Conservation (phyloP, 2,113 vertebrate species). For the Prolemur simus region DNA sequence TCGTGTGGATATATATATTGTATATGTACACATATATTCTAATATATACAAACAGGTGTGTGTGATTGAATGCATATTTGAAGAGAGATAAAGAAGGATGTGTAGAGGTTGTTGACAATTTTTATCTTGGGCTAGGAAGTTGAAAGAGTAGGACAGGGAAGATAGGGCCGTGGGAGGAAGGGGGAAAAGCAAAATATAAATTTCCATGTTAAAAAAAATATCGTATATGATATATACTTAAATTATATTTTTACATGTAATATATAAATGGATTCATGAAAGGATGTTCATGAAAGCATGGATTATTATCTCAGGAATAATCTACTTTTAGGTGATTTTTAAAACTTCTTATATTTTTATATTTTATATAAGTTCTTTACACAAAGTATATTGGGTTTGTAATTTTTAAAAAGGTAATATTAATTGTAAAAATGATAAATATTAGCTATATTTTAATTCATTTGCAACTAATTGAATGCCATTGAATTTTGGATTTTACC, state of each 20-base stretch:
- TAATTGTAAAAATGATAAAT: neutral
- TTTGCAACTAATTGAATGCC: neutral
- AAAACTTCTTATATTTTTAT: neutral
- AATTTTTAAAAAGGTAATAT: neutral
- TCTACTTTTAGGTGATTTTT: neutral
- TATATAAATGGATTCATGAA: neutral
- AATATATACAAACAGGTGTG: neutral
- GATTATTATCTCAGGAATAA: neutral
- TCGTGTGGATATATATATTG: neutral
- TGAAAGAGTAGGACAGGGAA: neutral
- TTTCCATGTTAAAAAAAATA: neutral
- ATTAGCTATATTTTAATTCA: neutral
- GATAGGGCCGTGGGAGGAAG: fast-evolving
- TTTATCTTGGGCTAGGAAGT: neutral
- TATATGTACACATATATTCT: no score
- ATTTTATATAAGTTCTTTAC: neutral
- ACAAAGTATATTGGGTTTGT: neutral
- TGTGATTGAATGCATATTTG: neutral
- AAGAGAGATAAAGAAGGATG: neutral
- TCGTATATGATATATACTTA: neutral
- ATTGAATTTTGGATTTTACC: neutral
- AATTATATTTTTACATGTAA: neutral
- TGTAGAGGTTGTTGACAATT: neutral
- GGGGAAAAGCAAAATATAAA: neutral
- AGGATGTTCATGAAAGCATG: neutral